Evolutionary conservation across 2,113 vertebrate genomes (phyloP).

Genomic region (Heliornis fulica): DNA sequence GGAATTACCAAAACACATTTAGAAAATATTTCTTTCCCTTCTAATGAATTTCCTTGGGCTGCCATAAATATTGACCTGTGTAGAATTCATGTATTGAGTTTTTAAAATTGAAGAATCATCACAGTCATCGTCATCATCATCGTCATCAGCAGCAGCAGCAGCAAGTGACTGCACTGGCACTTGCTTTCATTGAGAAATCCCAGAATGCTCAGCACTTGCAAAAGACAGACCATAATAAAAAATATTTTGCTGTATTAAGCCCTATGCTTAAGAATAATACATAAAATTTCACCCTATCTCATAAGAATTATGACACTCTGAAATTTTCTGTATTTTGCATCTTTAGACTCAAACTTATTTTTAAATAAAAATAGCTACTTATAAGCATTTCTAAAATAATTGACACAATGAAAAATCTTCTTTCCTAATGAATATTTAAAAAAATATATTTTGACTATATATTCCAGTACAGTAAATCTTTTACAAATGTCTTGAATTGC

Average conservation of each 20-base stretch:
- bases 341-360: neutral
- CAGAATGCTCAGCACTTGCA: neutral
- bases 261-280: neutral
- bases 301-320: neutral
- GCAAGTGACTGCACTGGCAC: neutral
- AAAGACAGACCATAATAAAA: neutral
- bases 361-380: neutral
- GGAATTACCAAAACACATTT: neutral
- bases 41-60: neutral
- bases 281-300: neutral
- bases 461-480: neutral
- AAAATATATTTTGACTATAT: neutral
- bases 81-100: neutral
- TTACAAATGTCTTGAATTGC: neutral
- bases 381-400: neutral
- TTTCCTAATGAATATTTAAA: neutral
- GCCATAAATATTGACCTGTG: neutral
- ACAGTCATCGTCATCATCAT: neutral
- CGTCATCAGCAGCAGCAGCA: no score
- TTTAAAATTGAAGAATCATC: neutral
- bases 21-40: neutral
- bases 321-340: neutral
- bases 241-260: neutral
- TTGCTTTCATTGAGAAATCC: neutral
- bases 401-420: neutral